Base-by-base conservation (phyloP, 2,113 vertebrate species). In the Recurvirostra avosetta region DNA sequence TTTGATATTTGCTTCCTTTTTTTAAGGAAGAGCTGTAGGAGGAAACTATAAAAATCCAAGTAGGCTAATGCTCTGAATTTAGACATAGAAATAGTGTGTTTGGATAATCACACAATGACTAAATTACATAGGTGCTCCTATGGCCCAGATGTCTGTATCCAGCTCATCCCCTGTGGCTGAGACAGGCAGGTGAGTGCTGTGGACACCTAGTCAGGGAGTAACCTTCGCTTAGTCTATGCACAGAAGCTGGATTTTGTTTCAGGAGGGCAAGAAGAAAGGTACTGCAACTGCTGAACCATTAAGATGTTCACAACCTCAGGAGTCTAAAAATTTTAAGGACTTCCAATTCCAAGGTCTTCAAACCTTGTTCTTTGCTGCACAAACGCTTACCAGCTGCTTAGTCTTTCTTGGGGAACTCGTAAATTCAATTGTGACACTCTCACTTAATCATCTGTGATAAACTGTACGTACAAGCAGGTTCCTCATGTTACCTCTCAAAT, bases 1-100 rank as follows among this genome's bases (percentile, higher is more conserved):
- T 27, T 52, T 87, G 74, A 29, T 92, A 77, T 88, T 96, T 95
- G 45, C 21, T 84, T 90, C 82, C 66, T 88, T 91, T 95, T 92
- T 91, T 95, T 93, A 94, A 77, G 84, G 81, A 96, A 56, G 70
- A 96, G n/a, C 58, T 82, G 92, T 49, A 92, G 94, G 90, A 90
- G 67, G 83, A 68, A 96, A 71, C 71, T 85, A 73, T 82, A 95
- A 96, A 96, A 95, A 82, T 72, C 79, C 53, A 75, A 74, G 84
- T 77, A 85, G 88, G 72, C 25, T 89, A 94, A 62, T 13, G 30
- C 38, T 82, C 91, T 78, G 70, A 55, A 82, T 95, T 97, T 95
- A 97, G 94, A 92, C 70, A 41, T 21, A 67, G n/a, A 87, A 94
- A 65, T 49, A 59, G 14, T 38, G 26, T 49, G 32, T 67, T 81